Conservation (phyloP, 2,113 vertebrate species). For the Notothenia rossii region DNA sequence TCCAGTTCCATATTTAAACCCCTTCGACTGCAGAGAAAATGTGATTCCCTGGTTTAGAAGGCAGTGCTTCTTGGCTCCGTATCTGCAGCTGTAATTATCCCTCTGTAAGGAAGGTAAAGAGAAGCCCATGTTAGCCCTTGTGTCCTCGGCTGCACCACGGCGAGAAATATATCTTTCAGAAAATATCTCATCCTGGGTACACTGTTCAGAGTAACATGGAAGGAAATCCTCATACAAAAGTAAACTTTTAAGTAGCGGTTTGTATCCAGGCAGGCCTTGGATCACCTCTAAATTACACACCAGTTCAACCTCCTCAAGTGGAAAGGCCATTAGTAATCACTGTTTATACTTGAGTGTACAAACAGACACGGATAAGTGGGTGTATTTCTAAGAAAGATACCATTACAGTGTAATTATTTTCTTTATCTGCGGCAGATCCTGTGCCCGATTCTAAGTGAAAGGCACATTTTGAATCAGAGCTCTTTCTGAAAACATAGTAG, state of each 20-base stretch:
- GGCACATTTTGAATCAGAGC: constrained; percentile 51
- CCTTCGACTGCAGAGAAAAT: constrained; percentile 42
- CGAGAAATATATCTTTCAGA: constrained; percentile 56
- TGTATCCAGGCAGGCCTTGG: constrained; percentile 1
- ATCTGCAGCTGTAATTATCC: constrained; percentile 70
- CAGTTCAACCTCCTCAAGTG: constrained; percentile 9
- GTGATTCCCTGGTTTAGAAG: constrained; percentile 48
- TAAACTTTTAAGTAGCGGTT: constrained; percentile 31
- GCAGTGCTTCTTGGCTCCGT: constrained; percentile 44
- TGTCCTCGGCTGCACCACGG: constrained; percentile 54
- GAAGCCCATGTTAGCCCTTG: constrained; percentile 52
- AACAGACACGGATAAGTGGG: constrained; percentile 64
- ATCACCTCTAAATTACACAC: constrained; percentile 47
- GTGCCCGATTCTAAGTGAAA: constrained; percentile 41
- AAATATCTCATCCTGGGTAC: constrained; percentile 50
- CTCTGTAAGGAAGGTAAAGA: constrained; percentile 62
- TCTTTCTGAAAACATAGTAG: constrained; percentile 36
- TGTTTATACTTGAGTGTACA: constrained; percentile 50
- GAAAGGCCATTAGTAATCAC: constrained; percentile 51
- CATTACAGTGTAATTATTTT: constrained; percentile 63
- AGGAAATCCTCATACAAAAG: constrained; percentile 39
- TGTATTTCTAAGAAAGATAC: constrained; percentile 62
- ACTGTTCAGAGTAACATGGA: constrained; percentile 19
- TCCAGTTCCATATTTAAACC: constrained; percentile 40
- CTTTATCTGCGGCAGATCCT: constrained; percentile 53